Evolutionary conservation across 2,888 invertebrate genomes (phyloP).

Genomic region (Acanthococcus lagerstroemiae): DNA sequence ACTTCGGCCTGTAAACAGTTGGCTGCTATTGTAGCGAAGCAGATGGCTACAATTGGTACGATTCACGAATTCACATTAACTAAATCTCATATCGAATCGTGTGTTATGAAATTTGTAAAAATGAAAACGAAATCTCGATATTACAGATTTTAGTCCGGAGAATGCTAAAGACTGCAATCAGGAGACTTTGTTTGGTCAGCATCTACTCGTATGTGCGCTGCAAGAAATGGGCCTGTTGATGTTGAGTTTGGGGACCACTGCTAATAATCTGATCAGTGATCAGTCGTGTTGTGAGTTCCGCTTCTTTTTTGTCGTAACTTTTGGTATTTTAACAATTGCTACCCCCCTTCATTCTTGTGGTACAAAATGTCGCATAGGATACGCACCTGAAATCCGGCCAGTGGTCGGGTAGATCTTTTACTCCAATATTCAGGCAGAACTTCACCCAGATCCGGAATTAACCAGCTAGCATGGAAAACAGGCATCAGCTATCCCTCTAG

Average conservation of each 20-base stretch:
- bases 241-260: conserved; percentile 85
- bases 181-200: conserved; percentile 82
- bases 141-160: conserved; percentile 72
- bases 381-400: too few relatives aligned
- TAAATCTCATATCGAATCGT: too few relatives aligned
- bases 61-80: neutral
- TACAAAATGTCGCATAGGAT: too few relatives aligned
- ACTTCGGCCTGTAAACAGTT: conserved; percentile 90
- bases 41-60: conserved; percentile 78
- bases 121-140: neutral
- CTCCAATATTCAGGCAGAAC: too few relatives aligned
- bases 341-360: too few relatives aligned
- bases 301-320: neutral
- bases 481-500: too few relatives aligned
- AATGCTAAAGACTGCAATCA: conserved; percentile 85
- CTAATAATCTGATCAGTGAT: conserved; percentile 80
- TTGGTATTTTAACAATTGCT: too few relatives aligned
- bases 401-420: too few relatives aligned
- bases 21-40: conserved; percentile 78
- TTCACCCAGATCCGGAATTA: too few relatives aligned
- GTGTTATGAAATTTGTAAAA: neutral
- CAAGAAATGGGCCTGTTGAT: conserved; percentile 88
- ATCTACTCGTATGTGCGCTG: conserved; percentile 81
- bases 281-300: conserved; percentile 57
- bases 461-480: too few relatives aligned